Evolutionary conservation across 2,888 invertebrate species (phyloP).

Genomic region (Caenorhabditis auriculariae): DNA sequence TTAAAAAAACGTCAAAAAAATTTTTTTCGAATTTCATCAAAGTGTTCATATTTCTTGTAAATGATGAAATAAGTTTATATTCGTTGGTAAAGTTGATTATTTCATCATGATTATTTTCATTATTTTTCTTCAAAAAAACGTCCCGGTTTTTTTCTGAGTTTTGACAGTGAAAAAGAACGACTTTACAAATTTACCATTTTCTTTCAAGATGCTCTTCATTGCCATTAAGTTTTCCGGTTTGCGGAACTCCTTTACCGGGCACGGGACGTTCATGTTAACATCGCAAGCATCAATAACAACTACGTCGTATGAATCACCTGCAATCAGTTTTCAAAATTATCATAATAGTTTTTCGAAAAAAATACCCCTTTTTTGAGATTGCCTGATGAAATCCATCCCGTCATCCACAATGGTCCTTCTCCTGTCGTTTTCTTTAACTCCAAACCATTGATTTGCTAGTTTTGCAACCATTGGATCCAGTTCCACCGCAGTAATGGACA

Average conservation of each 20-base stretch:
- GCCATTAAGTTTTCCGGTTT: conserved; percentile 13
- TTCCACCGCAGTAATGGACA: conserved; percentile 55
- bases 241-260: conserved; percentile 44
- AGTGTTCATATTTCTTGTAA: too few relatives aligned
- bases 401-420: conserved; percentile 42
- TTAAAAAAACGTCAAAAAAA: too few relatives aligned
- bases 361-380: too few relatives aligned
- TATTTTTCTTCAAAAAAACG: not conserved
- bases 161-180: too few relatives aligned
- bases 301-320: conserved; percentile 44
- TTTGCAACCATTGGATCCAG: conserved; percentile 43
- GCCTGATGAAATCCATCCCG: conserved; percentile 43
- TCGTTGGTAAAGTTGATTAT: not conserved
- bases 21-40: not conserved
- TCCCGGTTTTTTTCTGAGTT: too few relatives aligned
- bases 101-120: not conserved
- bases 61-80: too few relatives aligned
- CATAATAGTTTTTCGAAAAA: not conserved
- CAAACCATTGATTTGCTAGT: conserved; percentile 55
- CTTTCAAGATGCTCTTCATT: conserved; percentile 20
- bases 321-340: conserved; percentile 1
- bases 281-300: conserved; percentile 57
- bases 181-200: conserved; percentile 9
- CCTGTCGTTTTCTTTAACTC: conserved; percentile 33
- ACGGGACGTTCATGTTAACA: conserved; percentile 35